These are phyloP conservation scores for Plecturocebus donacophilus DNA, from an alignment of 2,113 vertebrate species.

Conservation along the genomic window DNA sequence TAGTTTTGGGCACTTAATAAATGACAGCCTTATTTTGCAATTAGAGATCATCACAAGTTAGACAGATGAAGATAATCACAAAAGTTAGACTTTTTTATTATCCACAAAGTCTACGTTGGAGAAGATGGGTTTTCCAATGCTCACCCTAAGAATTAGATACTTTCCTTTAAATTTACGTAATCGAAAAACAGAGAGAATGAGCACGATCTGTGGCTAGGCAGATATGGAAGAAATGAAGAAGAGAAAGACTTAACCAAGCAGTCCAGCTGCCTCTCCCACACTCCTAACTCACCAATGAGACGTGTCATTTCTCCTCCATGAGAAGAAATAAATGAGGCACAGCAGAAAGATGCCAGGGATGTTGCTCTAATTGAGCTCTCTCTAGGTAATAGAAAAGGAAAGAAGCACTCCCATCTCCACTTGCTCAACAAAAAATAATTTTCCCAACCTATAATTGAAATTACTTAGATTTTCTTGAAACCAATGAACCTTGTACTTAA, in stretches of 20 bases:
- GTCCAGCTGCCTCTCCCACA: background rate
- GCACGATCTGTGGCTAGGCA: background rate
- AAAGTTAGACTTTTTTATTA: background rate
- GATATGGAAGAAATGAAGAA: background rate
- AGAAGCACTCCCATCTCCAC: background rate
- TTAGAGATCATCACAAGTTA: background rate
- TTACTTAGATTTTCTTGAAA: background rate
- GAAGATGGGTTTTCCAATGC: background rate
- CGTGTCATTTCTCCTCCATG: accelerated
- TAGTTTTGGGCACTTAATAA: background rate
- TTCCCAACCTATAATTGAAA: background rate
- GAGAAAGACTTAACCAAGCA: accelerated
- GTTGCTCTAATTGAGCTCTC: background rate
- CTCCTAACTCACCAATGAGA: too few relatives aligned
- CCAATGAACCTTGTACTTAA: background rate
- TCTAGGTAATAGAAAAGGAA: background rate
- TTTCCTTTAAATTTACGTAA: background rate
- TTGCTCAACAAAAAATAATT: background rate
- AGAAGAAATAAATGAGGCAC: background rate
- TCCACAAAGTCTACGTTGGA: background rate
- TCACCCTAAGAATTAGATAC: background rate
- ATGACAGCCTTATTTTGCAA: background rate
- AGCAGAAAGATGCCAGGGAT: background rate
- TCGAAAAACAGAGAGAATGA: background rate
- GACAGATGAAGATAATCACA: background rate